Percentiles rank a stretch among this genome's conserved stretches.
Conservation (phyloP, 1,140 invertebrate genomes). For the Reticulitermes speratus region DNA sequence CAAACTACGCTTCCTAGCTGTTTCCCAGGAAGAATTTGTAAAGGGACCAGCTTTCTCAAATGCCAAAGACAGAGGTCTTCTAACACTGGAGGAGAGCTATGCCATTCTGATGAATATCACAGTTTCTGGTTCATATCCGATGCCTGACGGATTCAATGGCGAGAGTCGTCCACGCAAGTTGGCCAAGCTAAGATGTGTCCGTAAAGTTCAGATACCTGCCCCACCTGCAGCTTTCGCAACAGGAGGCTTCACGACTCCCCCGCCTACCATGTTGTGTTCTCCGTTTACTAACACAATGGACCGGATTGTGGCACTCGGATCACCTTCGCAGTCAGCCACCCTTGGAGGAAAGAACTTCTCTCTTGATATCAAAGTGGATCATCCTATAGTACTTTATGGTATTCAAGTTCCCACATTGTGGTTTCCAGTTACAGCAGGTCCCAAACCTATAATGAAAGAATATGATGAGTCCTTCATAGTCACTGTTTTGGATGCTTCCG, state of each 20-base stretch:
- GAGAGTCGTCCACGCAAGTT: background rate
- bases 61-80: slow-evolving; percentile 23
- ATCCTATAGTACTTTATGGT: slow-evolving; percentile 22
- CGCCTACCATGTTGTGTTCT: background rate
- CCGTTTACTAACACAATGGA: slow-evolving; percentile 4
- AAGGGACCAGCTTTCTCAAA: slow-evolving; percentile 25
- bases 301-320: slow-evolving; percentile 18
- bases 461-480: slow-evolving; percentile 33
- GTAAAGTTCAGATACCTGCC: background rate
- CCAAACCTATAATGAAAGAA: background rate
- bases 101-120: slow-evolving; percentile 30
- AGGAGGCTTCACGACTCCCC: background rate
- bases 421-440: slow-evolving; percentile 1
- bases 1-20: slow-evolving; percentile 29
- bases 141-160: slow-evolving; percentile 27
- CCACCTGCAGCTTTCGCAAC: background rate
- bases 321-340: slow-evolving; percentile 16
- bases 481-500: slow-evolving; percentile 26
- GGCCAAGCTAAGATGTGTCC: background rate
- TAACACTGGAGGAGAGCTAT: slow-evolving; percentile 33
- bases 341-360: slow-evolving; percentile 29
- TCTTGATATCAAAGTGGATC: slow-evolving; percentile 26
- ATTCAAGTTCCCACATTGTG: slow-evolving; percentile 32
- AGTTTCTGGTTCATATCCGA: slow-evolving; percentile 27
- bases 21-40: slow-evolving; percentile 26